Conservation (phyloP, 2,797 vertebrate genomes). For the Merluccius polli region DNA sequence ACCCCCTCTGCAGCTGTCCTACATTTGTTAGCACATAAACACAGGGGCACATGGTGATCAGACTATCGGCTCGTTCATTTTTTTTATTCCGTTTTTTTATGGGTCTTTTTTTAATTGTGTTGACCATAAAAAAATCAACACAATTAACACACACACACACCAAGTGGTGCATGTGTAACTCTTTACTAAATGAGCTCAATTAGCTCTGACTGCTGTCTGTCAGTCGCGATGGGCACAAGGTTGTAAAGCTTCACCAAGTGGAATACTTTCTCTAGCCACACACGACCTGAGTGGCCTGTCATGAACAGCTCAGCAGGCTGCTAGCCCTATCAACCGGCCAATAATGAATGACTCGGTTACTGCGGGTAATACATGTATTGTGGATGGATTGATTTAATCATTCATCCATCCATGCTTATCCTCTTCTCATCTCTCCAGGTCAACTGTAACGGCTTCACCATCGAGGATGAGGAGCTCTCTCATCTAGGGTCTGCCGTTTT, state of each 20-base stretch:
- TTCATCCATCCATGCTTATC: background rate
- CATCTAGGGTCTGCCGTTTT: constrained; percentile 96
- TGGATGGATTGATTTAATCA: background rate
- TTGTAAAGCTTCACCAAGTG: background rate
- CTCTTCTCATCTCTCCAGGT: constrained; percentile 70
- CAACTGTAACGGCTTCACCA: constrained; percentile 97
- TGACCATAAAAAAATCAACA: too few species aligned
- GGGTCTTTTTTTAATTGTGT: too few species aligned
- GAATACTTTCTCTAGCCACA: background rate
- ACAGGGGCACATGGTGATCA: constrained; percentile 21
- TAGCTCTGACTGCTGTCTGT: constrained; percentile 33
- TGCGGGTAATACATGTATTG: background rate
- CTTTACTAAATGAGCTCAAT: constrained; percentile 18
- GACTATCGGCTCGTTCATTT: too few species aligned
- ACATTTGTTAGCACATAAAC: background rate
- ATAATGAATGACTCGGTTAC: background rate
- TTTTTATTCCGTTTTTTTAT: too few species aligned
- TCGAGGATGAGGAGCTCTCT: constrained; percentile 97
- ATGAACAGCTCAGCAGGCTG: background rate
- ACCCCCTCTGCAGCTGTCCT: constrained; percentile 1
- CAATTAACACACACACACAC: constrained; percentile 14
- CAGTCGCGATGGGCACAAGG: constrained; percentile 9
- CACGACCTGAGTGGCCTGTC: background rate
- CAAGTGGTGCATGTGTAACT: constrained; percentile 10
- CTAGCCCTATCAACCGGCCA: background rate